Percentiles rank a stretch among this genome's conserved stretches.
Evolutionary conservation across 35 echinoderm and acorn worm genomes (phyloP).

Genomic region (Chiridota heheva): DNA sequence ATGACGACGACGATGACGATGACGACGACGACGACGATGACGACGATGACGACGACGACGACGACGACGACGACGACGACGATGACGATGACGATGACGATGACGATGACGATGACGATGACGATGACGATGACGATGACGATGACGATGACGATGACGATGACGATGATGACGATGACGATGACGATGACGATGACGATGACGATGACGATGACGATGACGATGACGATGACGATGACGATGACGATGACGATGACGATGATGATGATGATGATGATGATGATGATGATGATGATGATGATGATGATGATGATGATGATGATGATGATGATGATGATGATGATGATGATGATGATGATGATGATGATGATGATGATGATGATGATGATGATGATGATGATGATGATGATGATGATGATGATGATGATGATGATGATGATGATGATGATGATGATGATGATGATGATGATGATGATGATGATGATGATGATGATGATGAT

Average conservation of each 20-base stretch:
- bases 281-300: conserved; percentile 6
- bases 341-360: conserved; percentile 6
- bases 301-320: conserved; percentile 6
- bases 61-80: too few species aligned
- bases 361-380: conserved; percentile 6
- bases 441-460: conserved; percentile 6
- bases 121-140: too few species aligned
- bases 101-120: too few species aligned
- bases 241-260: conserved; percentile 5
- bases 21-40: too few species aligned
- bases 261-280: conserved; percentile 6
- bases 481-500: conserved; percentile 6
- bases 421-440: conserved; percentile 6
- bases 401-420: conserved; percentile 6
- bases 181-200: too few species aligned
- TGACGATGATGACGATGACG: too few species aligned
- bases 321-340: conserved; percentile 6
- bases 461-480: conserved; percentile 6
- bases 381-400: conserved; percentile 6
- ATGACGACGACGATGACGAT: too few species aligned
- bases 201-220: conserved; percentile 5
- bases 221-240: conserved; percentile 5
- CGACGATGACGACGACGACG: too few species aligned
- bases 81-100: too few species aligned
- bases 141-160: too few species aligned